Evolutionary conservation across 2,888 invertebrate species (phyloP).

Genomic region (Idaea biselata): DNA sequence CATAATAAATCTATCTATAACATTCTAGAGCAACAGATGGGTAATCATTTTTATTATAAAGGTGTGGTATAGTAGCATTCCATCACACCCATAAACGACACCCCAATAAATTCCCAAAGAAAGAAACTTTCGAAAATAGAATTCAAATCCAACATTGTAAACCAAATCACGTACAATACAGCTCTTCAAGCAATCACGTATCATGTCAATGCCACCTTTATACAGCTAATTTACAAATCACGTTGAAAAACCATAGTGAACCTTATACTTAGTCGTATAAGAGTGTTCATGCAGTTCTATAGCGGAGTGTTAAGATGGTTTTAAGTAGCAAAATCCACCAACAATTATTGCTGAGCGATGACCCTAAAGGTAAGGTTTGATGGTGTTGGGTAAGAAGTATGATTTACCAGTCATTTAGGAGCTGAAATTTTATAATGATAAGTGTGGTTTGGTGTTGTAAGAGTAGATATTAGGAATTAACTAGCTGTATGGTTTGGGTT

Average conservation of each 20-base stretch:
- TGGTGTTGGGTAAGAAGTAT: slow-evolving; percentile 36
- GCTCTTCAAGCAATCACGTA: slow-evolving; percentile 39
- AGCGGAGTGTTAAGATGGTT: slow-evolving; percentile 11
- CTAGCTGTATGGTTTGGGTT: background rate
- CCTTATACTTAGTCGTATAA: slow-evolving; percentile 15
- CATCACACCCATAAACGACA: slow-evolving; percentile 1
- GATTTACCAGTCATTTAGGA: slow-evolving; percentile 23
- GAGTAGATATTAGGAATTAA: background rate
- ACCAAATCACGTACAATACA: slow-evolving; percentile 31
- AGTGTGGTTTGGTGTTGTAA: background rate
- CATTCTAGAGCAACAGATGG: no score
- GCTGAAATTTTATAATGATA: slow-evolving; percentile 3
- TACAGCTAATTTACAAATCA: background rate
- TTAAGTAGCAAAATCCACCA: slow-evolving; percentile 39
- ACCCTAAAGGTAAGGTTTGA: slow-evolving; percentile 33
- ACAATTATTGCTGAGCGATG: slow-evolving; percentile 48
- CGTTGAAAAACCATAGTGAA: slow-evolving; percentile 15
- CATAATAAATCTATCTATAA: no score
- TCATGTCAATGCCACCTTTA: slow-evolving; percentile 41
- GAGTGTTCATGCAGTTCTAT: background rate
- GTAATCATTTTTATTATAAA: background rate
- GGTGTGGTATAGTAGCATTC: background rate
- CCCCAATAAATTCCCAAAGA: background rate
- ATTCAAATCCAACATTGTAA: background rate
- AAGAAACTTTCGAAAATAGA: background rate